phyloP scores from a whole-genome alignment of 2,797 vertebrate species.

The Typhlichthys eigenmanni region DNA sequence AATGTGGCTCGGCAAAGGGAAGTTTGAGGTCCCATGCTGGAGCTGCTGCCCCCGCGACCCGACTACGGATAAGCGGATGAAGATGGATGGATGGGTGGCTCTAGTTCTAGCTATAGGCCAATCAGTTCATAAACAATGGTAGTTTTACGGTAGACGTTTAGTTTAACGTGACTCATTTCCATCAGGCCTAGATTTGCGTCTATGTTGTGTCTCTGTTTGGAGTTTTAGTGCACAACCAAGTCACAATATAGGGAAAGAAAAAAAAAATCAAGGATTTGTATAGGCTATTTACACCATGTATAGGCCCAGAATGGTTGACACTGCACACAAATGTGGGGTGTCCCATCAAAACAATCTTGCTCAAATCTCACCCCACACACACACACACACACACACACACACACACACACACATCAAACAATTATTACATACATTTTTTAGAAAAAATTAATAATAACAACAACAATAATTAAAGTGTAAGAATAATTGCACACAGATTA shows the following conservation, averaged over 20 bases:
- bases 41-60: too few species aligned
- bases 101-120: not conserved
- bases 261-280: slow-evolving; percentile 46
- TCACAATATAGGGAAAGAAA: slow-evolving; percentile 15
- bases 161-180: too few species aligned
- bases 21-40: too few species aligned
- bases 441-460: too few species aligned
- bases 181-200: not conserved
- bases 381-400: too few species aligned
- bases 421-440: too few species aligned
- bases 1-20: too few species aligned
- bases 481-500: too few species aligned
- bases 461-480: too few species aligned
- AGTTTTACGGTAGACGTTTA: not conserved
- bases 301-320: slow-evolving; percentile 59
- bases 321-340: slow-evolving; percentile 59
- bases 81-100: not conserved
- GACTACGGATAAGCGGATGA: not conserved
- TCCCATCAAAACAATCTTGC: slow-evolving; percentile 20
- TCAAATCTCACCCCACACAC: slow-evolving; percentile 11
- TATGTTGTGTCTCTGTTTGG: not conserved
- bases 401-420: too few species aligned
- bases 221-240: too few species aligned
- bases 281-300: slow-evolving; percentile 43
- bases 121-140: not conserved